Percentiles rank a stretch among this genome's conserved stretches.
Conservation (phyloP, 1,140 invertebrate genomes). For the Octopus sinensis region DNA sequence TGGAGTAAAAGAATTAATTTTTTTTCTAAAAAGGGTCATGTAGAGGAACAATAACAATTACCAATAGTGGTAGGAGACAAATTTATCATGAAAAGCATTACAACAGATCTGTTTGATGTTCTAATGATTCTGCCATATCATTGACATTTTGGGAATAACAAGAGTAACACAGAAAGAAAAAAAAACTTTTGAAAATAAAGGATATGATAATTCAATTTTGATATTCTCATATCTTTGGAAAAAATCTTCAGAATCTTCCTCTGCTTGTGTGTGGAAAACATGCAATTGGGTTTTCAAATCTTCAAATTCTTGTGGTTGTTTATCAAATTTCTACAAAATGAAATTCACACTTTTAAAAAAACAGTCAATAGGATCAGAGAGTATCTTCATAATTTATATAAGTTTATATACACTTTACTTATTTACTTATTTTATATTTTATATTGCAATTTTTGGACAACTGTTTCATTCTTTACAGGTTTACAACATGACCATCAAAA, state of each 20-base stretch:
- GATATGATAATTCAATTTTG: constrained; percentile 80
- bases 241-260: constrained; percentile 92
- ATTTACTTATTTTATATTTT: no score
- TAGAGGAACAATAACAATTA: no score
- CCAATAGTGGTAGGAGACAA: no score
- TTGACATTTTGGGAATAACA: neutral
- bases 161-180: neutral
- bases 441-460: no score
- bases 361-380: neutral
- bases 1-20: no score
- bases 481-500: no score
- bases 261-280: constrained; percentile 82
- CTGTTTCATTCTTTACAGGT: no score
- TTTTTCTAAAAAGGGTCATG: no score
- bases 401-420: no score
- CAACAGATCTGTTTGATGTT: no score
- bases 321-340: neutral
- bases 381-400: no score
- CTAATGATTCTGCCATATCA: neutral
- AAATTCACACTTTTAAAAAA: neutral
- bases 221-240: constrained; percentile 89
- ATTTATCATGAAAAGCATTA: no score
- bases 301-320: constrained; percentile 61
- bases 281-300: constrained; percentile 77
- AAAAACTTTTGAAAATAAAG: constrained; percentile 33